Evolutionary conservation across 92 coral and sea anemone genomes (phyloP), one percentile per base, ranked within the genome.

Genomic region (Phenganax stokvisi): DNA sequence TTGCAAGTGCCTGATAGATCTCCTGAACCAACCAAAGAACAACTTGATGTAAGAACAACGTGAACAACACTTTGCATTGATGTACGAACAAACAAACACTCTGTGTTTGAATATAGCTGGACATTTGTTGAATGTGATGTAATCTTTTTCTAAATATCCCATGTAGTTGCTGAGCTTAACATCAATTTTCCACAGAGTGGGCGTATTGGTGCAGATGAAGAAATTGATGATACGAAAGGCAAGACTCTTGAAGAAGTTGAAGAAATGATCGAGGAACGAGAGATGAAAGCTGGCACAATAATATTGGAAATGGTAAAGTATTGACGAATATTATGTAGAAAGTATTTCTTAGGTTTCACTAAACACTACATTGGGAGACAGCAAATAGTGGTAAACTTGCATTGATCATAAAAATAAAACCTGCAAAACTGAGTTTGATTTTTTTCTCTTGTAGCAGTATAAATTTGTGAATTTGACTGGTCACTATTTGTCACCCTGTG

Each of bases 201-300:
- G 3, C 96, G 92, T 51, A 96, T 96, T 79, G 97, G 99, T 13
- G 99, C 99, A 37, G 97, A 96, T 81, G 99, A 96, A 83, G 97
- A 96, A 71, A 87, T 96, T 56, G 97, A 96, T 75, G 99, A 92
- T 67, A 87, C 96, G 51, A 91, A 96, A 79, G 99, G 97, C 0
- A 92, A 92, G 75, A 90, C 96, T 17, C 25, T 83, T 79, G 99
- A 92, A 31, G 92, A 96, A 59, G 78, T 96, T 27, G 92, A 96
- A 30, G 99, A 94, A 72, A 92, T 92, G 85, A 90, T 94, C 64
- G 90, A 88, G 75, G 90, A 92, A 64, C 82, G 89, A 53, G 98
- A 94, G 74, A 80, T 90, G 70, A 92, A 92, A 77, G 97, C 98
- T 80, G 98, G 97, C 27, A 85, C 98, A 62, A 97, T 90, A 76